Evolutionary conservation across 2,888 invertebrate genomes (phyloP).

Genomic region (Drosophila cracens): DNA sequence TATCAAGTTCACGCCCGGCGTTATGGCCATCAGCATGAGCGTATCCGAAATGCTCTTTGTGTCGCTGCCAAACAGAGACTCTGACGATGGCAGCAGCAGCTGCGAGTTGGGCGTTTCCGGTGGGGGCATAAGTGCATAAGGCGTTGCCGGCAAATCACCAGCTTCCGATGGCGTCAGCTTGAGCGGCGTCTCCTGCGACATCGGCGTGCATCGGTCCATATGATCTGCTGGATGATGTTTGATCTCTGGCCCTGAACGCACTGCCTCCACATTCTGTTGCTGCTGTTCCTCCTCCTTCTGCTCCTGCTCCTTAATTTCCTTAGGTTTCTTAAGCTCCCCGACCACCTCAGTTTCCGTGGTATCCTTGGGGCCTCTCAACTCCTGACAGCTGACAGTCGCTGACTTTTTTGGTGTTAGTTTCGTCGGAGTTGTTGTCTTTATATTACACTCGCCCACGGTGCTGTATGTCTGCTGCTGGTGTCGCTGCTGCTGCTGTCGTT

Average conservation of each 20-base stretch:
- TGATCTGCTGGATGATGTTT: conserved; percentile 45
- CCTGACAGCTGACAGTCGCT: not conserved
- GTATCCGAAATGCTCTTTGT: conserved; percentile 87
- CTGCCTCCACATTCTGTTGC: not conserved
- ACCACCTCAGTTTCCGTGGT: not conserved
- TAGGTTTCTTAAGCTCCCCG: not conserved
- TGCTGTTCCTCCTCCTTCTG: not conserved
- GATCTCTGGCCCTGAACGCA: not conserved
- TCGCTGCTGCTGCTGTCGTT: conserved; percentile 7
- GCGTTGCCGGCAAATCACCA: conserved; percentile 86
- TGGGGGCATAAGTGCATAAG: conserved; percentile 76
- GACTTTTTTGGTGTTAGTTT: conserved; percentile 42
- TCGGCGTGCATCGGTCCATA: conserved; percentile 45
- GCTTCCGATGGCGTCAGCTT: conserved; percentile 81
- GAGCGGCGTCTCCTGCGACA: conserved; percentile 86
- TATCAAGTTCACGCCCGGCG: conserved; percentile 79
- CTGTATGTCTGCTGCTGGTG: conserved; percentile 5
- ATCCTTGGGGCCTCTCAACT: not conserved
- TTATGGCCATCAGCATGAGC: conserved; percentile 86
- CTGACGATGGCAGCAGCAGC: conserved; percentile 58
- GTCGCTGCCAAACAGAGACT: conserved; percentile 80
- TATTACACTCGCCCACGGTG: conserved; percentile 55
- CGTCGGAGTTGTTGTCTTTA: conserved; percentile 74
- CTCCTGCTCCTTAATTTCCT: not conserved
- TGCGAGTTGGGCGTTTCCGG: conserved; percentile 82